phyloP scores from a whole-genome alignment of 2,113 vertebrate genomes.

The Microtus richardsoni region DNA sequence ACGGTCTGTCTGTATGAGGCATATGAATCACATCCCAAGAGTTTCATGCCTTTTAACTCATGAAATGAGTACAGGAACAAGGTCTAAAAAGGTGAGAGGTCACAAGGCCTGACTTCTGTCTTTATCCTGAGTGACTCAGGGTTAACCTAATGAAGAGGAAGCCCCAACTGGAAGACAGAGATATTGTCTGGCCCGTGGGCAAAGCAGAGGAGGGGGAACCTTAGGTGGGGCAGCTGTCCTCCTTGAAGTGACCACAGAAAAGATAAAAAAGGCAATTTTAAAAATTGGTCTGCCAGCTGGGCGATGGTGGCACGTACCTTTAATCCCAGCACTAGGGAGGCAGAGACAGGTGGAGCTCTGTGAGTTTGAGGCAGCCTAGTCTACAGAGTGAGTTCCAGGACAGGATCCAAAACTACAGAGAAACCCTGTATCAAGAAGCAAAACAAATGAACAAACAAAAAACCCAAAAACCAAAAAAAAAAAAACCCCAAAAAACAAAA shows the following conservation, averaged over 20 bases:
- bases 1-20: background rate
- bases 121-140: background rate
- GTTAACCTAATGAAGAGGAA: background rate
- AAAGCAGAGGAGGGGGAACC: background rate
- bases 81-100: background rate
- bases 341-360: too few relatives aligned
- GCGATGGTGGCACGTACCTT: too few relatives aligned
- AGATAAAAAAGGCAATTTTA: background rate
- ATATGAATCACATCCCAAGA: background rate
- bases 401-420: too few relatives aligned
- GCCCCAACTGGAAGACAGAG: background rate
- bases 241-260: background rate
- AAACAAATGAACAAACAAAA: too few relatives aligned
- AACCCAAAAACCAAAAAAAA: too few relatives aligned
- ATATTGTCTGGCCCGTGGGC: background rate
- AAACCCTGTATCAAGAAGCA: too few relatives aligned
- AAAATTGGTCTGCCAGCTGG: background rate
- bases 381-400: too few relatives aligned
- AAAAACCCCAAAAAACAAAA: too few relatives aligned
- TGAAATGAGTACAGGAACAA: background rate
- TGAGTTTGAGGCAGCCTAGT: too few relatives aligned
- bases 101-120: background rate
- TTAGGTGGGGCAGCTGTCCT: background rate
- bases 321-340: too few relatives aligned
- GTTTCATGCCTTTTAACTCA: constrained; percentile 8